Evolutionary conservation across 2,888 invertebrate genomes (phyloP), one percentile per base, ranked within the genome.

Genomic region (Tetranychus truncatus): DNA sequence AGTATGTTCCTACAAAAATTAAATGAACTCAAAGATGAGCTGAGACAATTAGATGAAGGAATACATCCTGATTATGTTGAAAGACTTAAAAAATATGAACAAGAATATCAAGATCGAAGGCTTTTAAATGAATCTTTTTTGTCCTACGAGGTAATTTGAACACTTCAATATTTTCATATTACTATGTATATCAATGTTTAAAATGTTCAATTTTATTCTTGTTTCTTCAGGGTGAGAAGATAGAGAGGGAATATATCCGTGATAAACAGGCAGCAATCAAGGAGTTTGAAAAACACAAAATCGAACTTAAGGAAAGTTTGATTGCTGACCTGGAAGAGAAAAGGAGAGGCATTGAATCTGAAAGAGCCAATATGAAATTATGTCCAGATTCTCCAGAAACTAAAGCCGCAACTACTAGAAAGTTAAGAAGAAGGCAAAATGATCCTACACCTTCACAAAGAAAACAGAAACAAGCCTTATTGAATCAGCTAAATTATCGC

Each of bases 231-330:
- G 87, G 89, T 71, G 92, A 94, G 78, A 89, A 91, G 79, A 90
- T 92, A 0, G 93, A 95, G 80, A 86, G 88, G 76, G 95, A 95
- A 80, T 95, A 90, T 81, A 86, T 89, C 78, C 87, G 88, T 66
- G 95, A 96, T 81, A 92, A 92, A 81, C 91, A 91, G 81, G 89
- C 91, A 11, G 91, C 94, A 0, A 89, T 88, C 0, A 91, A 91
- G 82, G 95, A 96, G 81, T 94, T 92, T 84, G 95, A 95, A 83
- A 95, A 96, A 81, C 94, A 95, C 83, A 93, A 93, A 83, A 87
- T 91, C 78, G 95, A 95, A 82, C 83, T 95, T 21, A 88, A 89
- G 80, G 95, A 95, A 82, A 93, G 89, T 83, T 84, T 96, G 66
- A 86, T 96, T 45, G 88, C 88, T 55, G 95, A 96, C 82, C 89